Base-by-base conservation (phyloP, 2,113 vertebrate species). In the Carassius gibelio region DNA sequence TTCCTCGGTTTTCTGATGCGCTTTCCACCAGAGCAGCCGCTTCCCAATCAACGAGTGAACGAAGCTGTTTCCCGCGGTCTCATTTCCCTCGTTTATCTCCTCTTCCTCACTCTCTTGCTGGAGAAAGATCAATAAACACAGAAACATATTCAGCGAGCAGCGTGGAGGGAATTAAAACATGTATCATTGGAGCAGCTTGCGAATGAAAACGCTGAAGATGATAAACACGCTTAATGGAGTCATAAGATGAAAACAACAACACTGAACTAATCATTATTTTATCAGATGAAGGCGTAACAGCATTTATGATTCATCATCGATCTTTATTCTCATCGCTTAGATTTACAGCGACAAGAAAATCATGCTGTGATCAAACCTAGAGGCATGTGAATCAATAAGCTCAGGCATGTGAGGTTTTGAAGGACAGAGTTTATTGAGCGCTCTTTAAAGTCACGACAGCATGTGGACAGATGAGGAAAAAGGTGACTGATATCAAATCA, bases 1-100 rank as follows among this genome's bases (percentile, higher is more conserved):
- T 90, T 99, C 97, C 11, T 99, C 97, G 0, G 98, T 97, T 84
- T 95, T 93, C 82, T 95, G 97, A 80, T 94, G 96, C 36, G 95
- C 95, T 4, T 93, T 95, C 88, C 97, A 97, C 97, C 98, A 99
- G 92, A 97, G 86, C 64, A 95, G 97, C 74, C 97, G 92, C 86
- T 95, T 96, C 93, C 95, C 95, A 86, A 95, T 94, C 0, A 96
- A 97, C 0, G 95, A 96, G 88, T 93, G 94, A 62, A 91, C 93
- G 3, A 89, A 0, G 36, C 92, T 89, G 71, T 93, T 95, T 90
- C 94, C 95, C 14, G 89, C 91, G 84, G 88, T 76, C 80, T 94
- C 94, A 81, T 94, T 92, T 64, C 95, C 96, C 68, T 97, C 96
- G 23, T 95, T 92, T 13, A 88, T 87, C 26, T 94, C 94, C 83